Conservation (phyloP, 2,113 vertebrate genomes). For the Formicarius rufipectus region DNA sequence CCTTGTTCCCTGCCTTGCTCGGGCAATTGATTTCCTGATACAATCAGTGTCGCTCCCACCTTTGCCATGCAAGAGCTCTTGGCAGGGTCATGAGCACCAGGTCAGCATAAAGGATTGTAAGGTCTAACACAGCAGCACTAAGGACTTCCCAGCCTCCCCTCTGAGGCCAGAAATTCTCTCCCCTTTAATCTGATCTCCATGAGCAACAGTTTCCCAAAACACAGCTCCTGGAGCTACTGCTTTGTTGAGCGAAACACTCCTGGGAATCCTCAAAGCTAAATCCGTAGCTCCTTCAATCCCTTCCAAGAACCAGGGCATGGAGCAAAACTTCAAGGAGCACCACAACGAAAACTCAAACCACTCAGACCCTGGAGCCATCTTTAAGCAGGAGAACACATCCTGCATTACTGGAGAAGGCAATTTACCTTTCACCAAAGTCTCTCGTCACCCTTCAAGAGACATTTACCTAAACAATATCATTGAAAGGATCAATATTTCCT, state of each 20-base stretch:
- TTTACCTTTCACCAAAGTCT: not conserved
- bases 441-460: not conserved
- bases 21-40: not conserved
- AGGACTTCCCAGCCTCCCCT: not conserved
- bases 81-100: not conserved
- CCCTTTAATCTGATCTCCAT: not conserved
- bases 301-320: not conserved
- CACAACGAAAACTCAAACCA: not conserved
- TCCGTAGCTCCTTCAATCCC: not conserved
- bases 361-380: too few species aligned
- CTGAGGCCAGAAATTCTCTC: not conserved
- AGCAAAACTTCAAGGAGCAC: not conserved
- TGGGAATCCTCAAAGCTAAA: not conserved
- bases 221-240: not conserved
- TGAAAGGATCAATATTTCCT: not conserved
- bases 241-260: not conserved
- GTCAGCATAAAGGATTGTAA: not conserved
- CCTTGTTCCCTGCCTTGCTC: constrained; percentile 36
- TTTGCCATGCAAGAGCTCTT: not conserved
- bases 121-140: not conserved
- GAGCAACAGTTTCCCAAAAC: not conserved
- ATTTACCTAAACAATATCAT: not conserved
- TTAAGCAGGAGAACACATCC: not conserved
- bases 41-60: not conserved
- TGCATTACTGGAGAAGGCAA: not conserved